A percentile compares a stretch with the other conserved stretches of the same genome.
Conservation (phyloP, 2,888 invertebrate genomes). For the Aphodius granarius region DNA sequence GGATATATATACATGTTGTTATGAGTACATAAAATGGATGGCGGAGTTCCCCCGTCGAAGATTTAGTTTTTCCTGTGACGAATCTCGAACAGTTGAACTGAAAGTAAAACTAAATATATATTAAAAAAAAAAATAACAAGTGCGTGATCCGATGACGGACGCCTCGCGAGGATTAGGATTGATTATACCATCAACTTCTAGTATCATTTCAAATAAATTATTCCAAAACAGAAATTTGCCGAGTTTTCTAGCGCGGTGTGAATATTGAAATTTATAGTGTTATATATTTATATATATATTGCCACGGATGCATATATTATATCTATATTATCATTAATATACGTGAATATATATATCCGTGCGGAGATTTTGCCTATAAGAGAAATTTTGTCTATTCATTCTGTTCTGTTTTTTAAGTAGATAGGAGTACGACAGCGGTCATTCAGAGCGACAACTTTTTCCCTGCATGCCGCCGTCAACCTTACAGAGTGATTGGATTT, state of each 20-base stretch:
- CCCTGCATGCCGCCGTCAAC: background rate
- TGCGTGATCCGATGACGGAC: conserved; percentile 7
- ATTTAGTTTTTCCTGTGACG: background rate
- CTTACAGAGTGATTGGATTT: background rate
- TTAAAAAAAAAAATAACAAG: background rate
- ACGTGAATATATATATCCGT: background rate
- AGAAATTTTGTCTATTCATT: background rate
- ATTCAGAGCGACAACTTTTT: background rate
- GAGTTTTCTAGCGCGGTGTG: background rate
- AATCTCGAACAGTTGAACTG: background rate
- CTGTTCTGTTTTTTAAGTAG: background rate
- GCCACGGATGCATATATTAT: conserved; percentile 3
- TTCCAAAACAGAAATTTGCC: conserved; percentile 5
- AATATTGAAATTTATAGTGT: conserved; percentile 2
- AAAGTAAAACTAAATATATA: background rate
- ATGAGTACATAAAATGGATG: background rate
- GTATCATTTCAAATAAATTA: conserved; percentile 15
- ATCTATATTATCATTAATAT: conserved; percentile 5
- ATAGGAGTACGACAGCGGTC: background rate
- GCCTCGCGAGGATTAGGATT: conserved; percentile 2
- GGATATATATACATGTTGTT: background rate
- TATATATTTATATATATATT: conserved; percentile 5
- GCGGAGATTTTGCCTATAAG: background rate
- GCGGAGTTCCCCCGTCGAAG: background rate
- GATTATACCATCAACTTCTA: conserved; percentile 11